Percentiles rank a stretch among this genome's conserved stretches.
phyloP scores from a whole-genome alignment of 2,888 invertebrate genomes.

The Drosophila prolongata region DNA sequence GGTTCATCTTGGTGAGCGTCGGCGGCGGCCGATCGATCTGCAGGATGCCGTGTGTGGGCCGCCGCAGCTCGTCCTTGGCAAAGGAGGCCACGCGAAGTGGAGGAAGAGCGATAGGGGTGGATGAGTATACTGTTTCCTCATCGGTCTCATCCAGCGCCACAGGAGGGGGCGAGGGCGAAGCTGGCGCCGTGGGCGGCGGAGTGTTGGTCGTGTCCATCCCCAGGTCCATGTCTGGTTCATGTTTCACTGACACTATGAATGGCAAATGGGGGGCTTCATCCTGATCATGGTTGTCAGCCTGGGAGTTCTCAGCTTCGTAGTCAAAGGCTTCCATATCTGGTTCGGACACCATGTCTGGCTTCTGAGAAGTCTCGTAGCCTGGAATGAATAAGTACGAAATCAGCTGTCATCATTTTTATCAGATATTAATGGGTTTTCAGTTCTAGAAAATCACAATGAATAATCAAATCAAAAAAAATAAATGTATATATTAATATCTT shows the following conservation, averaged over 20 bases:
- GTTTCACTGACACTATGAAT: constrained; percentile 59
- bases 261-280: constrained; percentile 59
- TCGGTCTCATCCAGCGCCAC: constrained; percentile 21
- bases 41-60: constrained; percentile 51
- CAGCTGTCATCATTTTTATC: not conserved
- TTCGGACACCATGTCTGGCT: constrained; percentile 46
- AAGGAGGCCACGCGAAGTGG: constrained; percentile 80
- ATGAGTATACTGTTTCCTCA: constrained; percentile 6
- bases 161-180: constrained; percentile 53
- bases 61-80: constrained; percentile 60
- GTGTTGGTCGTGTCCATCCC: constrained; percentile 63
- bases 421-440: too few species aligned
- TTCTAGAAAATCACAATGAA: not conserved
- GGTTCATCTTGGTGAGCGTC: constrained; percentile 40
- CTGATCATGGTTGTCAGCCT: constrained; percentile 11
- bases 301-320: constrained; percentile 18
- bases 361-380: constrained; percentile 74
- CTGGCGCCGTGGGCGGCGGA: constrained; percentile 71
- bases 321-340: constrained; percentile 57
- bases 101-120: constrained; percentile 29
- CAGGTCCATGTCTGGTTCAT: constrained; percentile 66
- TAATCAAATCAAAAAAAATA: not conserved
- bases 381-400: not conserved
- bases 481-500: not conserved
- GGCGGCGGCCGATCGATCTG: constrained; percentile 64